These are phyloP conservation scores for Trachemys scripta DNA, from an alignment of 2,113 vertebrate species.

Conservation along the genomic window DNA sequence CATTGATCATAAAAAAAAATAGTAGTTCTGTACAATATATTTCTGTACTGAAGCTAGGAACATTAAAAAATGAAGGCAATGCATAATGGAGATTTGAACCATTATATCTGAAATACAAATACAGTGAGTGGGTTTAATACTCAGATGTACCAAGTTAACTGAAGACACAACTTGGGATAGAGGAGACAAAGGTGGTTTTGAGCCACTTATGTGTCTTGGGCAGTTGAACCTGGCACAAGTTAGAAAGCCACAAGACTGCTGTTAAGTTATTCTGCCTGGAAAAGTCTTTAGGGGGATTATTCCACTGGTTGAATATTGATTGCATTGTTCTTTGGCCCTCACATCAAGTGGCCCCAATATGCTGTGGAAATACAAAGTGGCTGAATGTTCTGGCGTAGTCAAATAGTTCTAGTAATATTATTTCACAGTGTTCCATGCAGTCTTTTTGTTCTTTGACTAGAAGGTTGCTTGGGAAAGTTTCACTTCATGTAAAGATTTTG, in stretches of 20 bases:
- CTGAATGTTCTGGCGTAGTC: not conserved
- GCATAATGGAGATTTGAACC: not conserved
- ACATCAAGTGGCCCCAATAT: not conserved
- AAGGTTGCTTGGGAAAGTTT: not conserved
- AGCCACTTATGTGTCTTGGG: not conserved
- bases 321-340: not conserved
- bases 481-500: not conserved
- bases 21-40: not conserved
- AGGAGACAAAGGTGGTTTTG: not conserved
- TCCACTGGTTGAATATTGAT: not conserved
- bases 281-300: not conserved
- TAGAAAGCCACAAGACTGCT: not conserved
- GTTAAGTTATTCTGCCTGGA: not conserved
- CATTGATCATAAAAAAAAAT: not conserved
- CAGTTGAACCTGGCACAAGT: not conserved
- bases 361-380: not conserved
- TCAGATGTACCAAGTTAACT: not conserved
- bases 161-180: not conserved
- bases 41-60: not conserved
- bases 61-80: not conserved
- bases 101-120: not conserved
- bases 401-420: not conserved
- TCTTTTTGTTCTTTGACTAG: not conserved
- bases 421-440: not conserved
- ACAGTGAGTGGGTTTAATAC: not conserved